Percentiles rank a stretch among this genome's conserved stretches.
These are phyloP conservation scores for Escarpia spicata DNA, from an alignment of 2,888 invertebrate species.

Conservation along the genomic window DNA sequence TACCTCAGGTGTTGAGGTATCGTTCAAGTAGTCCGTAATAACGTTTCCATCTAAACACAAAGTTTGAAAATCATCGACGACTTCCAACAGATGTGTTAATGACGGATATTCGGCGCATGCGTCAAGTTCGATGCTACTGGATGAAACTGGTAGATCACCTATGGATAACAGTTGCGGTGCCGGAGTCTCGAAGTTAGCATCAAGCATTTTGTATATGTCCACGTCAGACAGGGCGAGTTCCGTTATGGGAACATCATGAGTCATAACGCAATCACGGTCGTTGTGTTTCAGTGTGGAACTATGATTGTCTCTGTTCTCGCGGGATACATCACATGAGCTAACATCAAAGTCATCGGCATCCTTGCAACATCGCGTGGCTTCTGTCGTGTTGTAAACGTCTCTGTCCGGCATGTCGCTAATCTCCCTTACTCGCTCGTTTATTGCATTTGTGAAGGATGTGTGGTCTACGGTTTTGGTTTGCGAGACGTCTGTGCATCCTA, in stretches of 20 bases:
- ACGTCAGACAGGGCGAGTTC: neutral
- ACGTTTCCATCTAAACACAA: neutral
- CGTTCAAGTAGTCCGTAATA: constrained; percentile 4
- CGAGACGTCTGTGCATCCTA: neutral
- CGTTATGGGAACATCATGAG: neutral
- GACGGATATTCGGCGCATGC: neutral
- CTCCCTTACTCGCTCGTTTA: neutral
- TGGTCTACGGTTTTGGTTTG: neutral
- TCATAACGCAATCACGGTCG: neutral
- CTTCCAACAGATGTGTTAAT: neutral
- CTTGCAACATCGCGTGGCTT: neutral
- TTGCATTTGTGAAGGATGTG: neutral
- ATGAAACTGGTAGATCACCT: neutral
- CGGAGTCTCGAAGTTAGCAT: neutral
- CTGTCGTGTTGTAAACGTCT: neutral
- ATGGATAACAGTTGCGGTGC: neutral
- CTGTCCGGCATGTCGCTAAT: neutral
- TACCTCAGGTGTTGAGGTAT: neutral
- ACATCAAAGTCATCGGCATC: too few species aligned
- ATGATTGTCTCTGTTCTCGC: neutral
- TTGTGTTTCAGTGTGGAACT: neutral
- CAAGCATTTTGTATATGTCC: neutral
- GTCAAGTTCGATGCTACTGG: neutral
- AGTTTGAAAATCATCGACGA: neutral
- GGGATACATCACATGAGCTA: neutral